These are phyloP conservation scores for Lysandra bellargus DNA, from an alignment of 2,888 invertebrate species.

Conservation along the genomic window DNA sequence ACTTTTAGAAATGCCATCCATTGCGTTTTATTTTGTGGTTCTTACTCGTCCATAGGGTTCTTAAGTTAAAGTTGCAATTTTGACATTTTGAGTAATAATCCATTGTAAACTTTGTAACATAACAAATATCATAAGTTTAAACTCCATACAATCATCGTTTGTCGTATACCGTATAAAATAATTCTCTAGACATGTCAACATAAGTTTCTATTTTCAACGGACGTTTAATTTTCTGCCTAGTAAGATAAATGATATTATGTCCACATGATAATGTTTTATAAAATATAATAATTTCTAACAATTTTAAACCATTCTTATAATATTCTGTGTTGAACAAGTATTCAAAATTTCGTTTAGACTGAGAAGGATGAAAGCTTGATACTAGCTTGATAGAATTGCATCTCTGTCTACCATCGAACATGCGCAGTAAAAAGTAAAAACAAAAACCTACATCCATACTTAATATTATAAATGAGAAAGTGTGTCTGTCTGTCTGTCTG, in stretches of 20 bases:
- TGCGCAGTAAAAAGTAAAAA: neutral
- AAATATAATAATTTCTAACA: neutral
- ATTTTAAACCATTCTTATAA: neutral
- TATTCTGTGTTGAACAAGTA: neutral
- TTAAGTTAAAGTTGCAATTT: too few relatives aligned
- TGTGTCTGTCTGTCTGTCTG: too few relatives aligned
- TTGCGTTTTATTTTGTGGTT: too few relatives aligned
- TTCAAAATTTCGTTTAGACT: neutral
- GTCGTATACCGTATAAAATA: neutral
- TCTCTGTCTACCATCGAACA: neutral
- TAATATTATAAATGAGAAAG: too few relatives aligned
- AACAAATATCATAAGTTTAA: neutral
- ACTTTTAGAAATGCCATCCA: too few relatives aligned
- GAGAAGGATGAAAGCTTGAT: neutral
- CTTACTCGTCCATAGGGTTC: too few relatives aligned
- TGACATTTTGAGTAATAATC: too few relatives aligned
- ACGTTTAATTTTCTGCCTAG: neutral
- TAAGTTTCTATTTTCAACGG: neutral
- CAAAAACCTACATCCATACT: neutral
- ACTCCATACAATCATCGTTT: neutral
- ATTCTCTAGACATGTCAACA: neutral
- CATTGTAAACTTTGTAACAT: too few relatives aligned
- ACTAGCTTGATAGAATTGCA: neutral
- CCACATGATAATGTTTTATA: neutral
- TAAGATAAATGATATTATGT: neutral